phyloP scores from a whole-genome alignment of 2,113 vertebrate genomes.

The Tenrec ecaudatus region DNA sequence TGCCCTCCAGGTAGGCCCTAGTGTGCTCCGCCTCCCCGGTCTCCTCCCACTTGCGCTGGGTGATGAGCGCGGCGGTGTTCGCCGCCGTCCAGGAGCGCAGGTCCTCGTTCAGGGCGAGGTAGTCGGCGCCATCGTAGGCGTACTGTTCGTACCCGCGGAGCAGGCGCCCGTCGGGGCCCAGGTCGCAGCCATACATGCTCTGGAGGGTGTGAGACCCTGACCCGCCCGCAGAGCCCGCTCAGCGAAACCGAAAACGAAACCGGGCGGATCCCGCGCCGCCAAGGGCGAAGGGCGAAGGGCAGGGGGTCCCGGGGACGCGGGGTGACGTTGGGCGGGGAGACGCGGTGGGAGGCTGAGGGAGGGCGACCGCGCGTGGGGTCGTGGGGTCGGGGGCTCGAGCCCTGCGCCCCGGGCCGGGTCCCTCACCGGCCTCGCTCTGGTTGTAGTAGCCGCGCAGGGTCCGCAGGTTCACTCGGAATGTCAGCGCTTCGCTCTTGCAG shows the following conservation, averaged over 20 bases:
- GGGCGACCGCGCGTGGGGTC: no score
- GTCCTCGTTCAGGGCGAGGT: background rate
- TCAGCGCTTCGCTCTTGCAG: fast-evolving
- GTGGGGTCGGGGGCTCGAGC: background rate
- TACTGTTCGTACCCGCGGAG: background rate
- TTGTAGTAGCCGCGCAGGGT: background rate
- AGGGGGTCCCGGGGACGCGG: no score
- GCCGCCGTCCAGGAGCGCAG: background rate
- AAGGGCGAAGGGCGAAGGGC: no score
- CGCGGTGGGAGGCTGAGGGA: no score
- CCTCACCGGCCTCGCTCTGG: background rate
- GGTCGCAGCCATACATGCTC: background rate
- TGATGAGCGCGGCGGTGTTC: no score
- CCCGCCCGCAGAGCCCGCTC: no score
- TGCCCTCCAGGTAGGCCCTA: background rate
- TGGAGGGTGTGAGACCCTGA: background rate
- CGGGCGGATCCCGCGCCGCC: no score
- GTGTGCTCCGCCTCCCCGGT: background rate
- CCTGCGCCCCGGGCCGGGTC: background rate
- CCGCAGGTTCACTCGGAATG: background rate
- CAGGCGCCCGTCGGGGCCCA: background rate
- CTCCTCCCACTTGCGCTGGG: background rate
- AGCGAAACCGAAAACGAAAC: no score
- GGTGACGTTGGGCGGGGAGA: background rate
- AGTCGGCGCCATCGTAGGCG: background rate